Conservation (phyloP, 2,888 invertebrate genomes). For the Acronicta psi region DNA sequence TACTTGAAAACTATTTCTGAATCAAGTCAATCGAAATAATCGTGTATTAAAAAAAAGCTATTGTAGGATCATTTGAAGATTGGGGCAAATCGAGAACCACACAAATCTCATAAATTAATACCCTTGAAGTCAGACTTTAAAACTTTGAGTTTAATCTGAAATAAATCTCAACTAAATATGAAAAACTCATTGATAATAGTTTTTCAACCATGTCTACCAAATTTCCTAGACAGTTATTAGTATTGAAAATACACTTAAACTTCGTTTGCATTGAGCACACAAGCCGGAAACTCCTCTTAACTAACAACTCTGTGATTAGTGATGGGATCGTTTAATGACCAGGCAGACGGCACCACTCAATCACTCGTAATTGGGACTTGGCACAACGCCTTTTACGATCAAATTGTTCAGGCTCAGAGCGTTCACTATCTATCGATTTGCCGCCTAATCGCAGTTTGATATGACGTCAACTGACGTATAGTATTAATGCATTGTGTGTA, state of each 20-base stretch:
- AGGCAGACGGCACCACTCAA: slow-evolving; percentile 70
- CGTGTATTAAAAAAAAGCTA: no score
- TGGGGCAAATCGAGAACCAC: not conserved
- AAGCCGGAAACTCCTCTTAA: slow-evolving; percentile 21
- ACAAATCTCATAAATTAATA: no score
- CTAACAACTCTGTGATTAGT: slow-evolving; percentile 26
- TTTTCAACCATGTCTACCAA: no score
- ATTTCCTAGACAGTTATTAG: no score
- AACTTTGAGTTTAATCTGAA: no score
- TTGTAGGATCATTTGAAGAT: not conserved
- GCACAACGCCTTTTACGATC: slow-evolving; percentile 77
- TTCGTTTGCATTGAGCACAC: no score
- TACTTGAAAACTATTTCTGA: no score
- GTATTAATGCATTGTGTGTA: slow-evolving; percentile 35
- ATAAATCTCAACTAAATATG: no score
- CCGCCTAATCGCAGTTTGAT: slow-evolving; percentile 60
- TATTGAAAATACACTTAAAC: no score
- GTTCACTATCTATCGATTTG: slow-evolving; percentile 63
- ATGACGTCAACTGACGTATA: slow-evolving; percentile 53
- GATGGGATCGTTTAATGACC: slow-evolving; percentile 71
- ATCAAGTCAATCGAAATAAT: no score
- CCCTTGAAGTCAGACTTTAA: no score
- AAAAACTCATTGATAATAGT: no score
- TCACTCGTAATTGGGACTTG: slow-evolving; percentile 77
- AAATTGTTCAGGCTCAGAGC: slow-evolving; percentile 61